Conservation (phyloP, 2,797 vertebrate species). For the Schizopygopsis pylzovi region DNA sequence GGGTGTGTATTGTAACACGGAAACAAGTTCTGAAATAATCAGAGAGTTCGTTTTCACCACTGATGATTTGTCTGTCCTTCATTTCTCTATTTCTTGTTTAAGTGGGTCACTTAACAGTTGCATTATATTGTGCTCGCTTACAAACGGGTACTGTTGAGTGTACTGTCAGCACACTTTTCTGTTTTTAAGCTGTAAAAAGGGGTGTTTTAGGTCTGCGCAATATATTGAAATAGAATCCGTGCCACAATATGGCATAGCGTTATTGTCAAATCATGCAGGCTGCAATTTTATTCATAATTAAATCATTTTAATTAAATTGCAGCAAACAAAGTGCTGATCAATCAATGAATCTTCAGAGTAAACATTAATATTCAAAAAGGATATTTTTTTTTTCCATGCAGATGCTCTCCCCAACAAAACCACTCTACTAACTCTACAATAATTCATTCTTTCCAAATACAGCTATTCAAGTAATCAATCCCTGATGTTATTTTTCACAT, state of each 20-base stretch:
- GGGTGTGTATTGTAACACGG: conserved; percentile 46
- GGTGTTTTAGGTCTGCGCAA: neutral
- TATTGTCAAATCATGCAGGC: neutral
- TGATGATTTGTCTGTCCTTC: conserved; percentile 12
- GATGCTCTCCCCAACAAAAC: too few species aligned
- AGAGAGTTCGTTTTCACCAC: conserved; percentile 19
- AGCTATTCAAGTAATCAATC: neutral
- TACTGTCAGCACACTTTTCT: neutral
- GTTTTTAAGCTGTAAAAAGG: conserved; percentile 23
- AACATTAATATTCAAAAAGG: neutral
- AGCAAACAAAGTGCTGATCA: too few species aligned
- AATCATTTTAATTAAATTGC: too few species aligned
- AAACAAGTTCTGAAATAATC: conserved; percentile 51
- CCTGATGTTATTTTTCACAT: neutral
- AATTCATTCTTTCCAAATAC: neutral
- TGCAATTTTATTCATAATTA: too few species aligned
- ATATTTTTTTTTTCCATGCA: too few species aligned
- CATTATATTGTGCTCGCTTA: neutral
- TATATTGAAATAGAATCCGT: neutral
- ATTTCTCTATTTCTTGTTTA: conserved; percentile 6
- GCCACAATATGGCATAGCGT: neutral
- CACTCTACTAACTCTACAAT: too few species aligned
- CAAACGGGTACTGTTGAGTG: conserved; percentile 15
- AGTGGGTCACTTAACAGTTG: conserved; percentile 48
- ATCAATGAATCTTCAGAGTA: neutral